Percentiles rank a stretch among this genome's conserved stretches.
phyloP scores from a whole-genome alignment of 2,113 vertebrate genomes.

The Nothocercus julius region DNA sequence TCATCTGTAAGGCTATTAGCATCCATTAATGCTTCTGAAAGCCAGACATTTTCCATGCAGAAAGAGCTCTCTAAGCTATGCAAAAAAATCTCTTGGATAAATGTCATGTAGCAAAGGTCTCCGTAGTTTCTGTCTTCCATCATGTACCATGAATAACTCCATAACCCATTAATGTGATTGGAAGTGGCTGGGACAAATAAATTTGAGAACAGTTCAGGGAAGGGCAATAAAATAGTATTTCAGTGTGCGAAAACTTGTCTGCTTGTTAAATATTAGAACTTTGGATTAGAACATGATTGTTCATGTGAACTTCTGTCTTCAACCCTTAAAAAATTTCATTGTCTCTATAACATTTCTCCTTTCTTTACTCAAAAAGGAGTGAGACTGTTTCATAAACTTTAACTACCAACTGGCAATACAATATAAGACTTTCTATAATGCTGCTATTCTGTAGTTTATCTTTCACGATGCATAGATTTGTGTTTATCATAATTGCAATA shows the following conservation, averaged over 20 bases:
- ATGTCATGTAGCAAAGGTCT: background rate
- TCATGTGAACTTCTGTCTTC: background rate
- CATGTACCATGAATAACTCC: rapidly evolving
- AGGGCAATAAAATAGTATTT: background rate
- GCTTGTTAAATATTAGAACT: background rate
- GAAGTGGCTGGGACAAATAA: background rate
- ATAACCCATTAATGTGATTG: background rate
- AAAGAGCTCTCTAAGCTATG: background rate
- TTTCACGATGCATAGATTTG: background rate
- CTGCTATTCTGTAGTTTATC: background rate
- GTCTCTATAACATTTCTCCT: background rate
- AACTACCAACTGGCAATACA: background rate
- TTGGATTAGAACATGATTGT: background rate
- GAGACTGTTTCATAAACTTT: background rate
- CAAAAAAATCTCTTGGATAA: background rate
- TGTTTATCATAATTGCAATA: background rate
- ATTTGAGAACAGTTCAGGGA: background rate
- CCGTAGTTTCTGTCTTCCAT: background rate
- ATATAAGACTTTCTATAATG: background rate
- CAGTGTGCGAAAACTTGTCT: background rate
- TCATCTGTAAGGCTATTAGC: background rate
- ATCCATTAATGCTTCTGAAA: background rate
- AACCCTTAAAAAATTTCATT: background rate
- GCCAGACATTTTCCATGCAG: background rate
- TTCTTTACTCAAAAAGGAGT: background rate